Evolutionary conservation across 2,888 invertebrate species (phyloP), one percentile per base, ranked within the genome.

Genomic region (Nephrocerus scutellatus): DNA sequence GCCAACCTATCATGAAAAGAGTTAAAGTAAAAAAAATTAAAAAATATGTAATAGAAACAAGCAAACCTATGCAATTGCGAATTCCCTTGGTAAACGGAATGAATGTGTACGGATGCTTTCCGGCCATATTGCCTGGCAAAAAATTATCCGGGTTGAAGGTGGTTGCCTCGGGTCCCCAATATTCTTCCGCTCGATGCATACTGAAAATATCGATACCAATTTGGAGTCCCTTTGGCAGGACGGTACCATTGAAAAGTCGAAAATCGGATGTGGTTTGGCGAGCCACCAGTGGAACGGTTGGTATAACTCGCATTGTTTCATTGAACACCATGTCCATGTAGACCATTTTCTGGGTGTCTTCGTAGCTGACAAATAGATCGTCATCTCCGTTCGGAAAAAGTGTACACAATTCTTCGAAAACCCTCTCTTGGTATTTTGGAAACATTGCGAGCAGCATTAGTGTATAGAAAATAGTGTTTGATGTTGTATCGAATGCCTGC

Each of bases 81-180:
- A 45, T 20, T 9, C 54, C 54, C 20, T 46, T 46, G 10, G 45
- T 43, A 18, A 54, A 54, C n/a, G 54, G 53, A 37, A 52, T 46
- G 40, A 44, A 54, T 9, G 47, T 41, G 10, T 44, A 50, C 2
- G 54, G 47, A 40, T 54, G 51, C 4, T 49, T 41, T 10, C 38
- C 44, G 2, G 25, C 39, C 20, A 48, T 44, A 33, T 50, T 49
- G 15, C 46, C 47, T 0, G 52, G 51, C 15, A 51, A 36, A 29
- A 54, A 54, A 44, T 52, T 47, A 35, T 52, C 51, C 3, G 54
- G 54, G 39, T 54, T 47, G 32, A 54, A 54, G 7, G 15, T 39
- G 3, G 41, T 43, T 13, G 53, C 46, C 20, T 51, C 40, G 6
- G 36, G 16, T 7, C 53, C 53, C 53, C 52, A 53, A 23, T 47